Conservation (phyloP, 2,113 vertebrate species). For the Tachysurus fulvidraco region DNA sequence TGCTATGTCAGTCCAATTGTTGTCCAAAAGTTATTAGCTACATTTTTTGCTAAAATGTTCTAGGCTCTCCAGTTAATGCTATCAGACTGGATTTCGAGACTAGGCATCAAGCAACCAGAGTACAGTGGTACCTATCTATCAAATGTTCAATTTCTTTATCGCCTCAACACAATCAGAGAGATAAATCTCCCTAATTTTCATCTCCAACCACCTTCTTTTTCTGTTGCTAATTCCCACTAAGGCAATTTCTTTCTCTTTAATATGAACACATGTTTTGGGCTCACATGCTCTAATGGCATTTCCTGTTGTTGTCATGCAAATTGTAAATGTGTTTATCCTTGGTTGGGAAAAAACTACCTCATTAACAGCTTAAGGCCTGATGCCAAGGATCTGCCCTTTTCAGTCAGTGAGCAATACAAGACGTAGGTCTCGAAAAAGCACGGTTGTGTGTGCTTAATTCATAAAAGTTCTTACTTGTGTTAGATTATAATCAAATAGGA, state of each 20-base stretch:
- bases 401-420: neutral
- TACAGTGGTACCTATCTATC: neutral
- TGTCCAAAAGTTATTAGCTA: neutral
- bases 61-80: neutral
- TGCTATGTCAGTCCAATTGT: neutral
- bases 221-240: neutral
- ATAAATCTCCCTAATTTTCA: neutral
- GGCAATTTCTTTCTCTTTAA: conserved; percentile 26
- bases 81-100: neutral
- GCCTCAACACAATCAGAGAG: neutral
- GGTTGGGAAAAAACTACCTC: conserved; percentile 42
- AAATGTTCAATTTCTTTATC: neutral
- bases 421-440: neutral
- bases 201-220: neutral
- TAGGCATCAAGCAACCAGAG: neutral
- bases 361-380: conserved; percentile 32
- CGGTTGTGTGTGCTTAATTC: neutral
- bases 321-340: conserved; percentile 50
- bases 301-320: conserved; percentile 52
- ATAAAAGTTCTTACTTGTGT: neutral
- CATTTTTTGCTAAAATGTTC: neutral
- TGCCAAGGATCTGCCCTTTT: conserved; percentile 34
- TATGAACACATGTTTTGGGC: conserved; percentile 47
- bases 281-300: conserved; percentile 44
- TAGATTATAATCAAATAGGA: neutral